phyloP scores from a whole-genome alignment of 2,797 vertebrate genomes.

The Rhynchonycteris naso region DNA sequence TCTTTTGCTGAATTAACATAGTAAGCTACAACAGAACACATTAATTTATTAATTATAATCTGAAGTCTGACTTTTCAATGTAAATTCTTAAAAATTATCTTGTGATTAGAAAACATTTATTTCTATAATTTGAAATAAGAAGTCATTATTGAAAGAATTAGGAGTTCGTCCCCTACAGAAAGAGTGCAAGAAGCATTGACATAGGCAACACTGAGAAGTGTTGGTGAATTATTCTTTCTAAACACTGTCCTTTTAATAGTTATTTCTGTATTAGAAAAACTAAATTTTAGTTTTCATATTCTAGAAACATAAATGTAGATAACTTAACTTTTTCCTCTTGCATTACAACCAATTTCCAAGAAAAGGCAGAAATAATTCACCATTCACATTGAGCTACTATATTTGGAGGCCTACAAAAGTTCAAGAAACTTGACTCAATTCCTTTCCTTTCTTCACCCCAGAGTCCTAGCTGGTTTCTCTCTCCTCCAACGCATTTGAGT shows the following conservation, averaged over 20 bases:
- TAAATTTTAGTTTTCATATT: not conserved
- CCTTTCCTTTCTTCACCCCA: too few species aligned
- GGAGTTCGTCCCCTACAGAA: not conserved
- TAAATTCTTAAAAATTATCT: not conserved
- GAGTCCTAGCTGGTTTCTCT: not conserved
- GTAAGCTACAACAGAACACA: not conserved
- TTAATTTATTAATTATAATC: not conserved
- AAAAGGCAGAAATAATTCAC: not conserved
- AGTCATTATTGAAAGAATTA: not conserved
- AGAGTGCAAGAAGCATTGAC: not conserved
- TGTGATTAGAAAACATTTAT: not conserved
- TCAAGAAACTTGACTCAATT: not conserved
- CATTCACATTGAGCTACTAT: not conserved
- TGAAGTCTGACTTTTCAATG: slow-evolving; percentile 32
- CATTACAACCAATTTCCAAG: not conserved
- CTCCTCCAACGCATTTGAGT: not conserved
- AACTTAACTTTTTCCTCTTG: not conserved
- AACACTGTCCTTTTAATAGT: not conserved
- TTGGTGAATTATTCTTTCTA: not conserved
- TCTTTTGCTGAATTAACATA: not conserved
- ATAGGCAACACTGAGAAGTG: not conserved
- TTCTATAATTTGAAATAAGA: slow-evolving; percentile 29
- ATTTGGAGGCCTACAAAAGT: not conserved
- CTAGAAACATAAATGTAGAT: not conserved
- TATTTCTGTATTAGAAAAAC: not conserved